These are phyloP conservation scores for Gadus macrocephalus DNA, from an alignment of 2,113 vertebrate genomes.

Conservation along the genomic window DNA sequence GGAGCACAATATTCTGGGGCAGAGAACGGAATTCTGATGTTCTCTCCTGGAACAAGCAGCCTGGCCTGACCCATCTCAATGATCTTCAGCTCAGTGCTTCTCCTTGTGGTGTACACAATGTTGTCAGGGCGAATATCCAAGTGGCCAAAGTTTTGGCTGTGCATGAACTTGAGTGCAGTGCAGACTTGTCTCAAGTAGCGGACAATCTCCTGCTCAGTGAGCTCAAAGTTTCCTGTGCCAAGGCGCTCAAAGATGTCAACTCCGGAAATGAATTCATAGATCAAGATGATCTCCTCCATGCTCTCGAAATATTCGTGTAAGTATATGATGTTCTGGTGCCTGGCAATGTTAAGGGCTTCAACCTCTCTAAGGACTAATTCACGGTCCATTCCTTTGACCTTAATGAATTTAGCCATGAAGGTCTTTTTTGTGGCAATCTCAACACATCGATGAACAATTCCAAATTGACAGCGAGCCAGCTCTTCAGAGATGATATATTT, in stretches of 20 bases:
- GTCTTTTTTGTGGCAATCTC: constrained; percentile 95
- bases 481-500: constrained; percentile 94
- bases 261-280: constrained; percentile 96
- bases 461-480: constrained; percentile 91
- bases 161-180: constrained; percentile 85
- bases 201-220: constrained; percentile 92
- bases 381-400: constrained; percentile 94
- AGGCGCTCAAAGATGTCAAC: constrained; percentile 97
- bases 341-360: constrained; percentile 86
- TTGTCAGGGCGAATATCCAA: constrained; percentile 96
- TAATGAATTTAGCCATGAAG: constrained; percentile 94
- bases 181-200: constrained; percentile 90
- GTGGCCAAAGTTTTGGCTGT: constrained; percentile 84
- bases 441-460: constrained; percentile 87
- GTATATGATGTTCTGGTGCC: constrained; percentile 87
- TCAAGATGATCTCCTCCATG: constrained; percentile 93
- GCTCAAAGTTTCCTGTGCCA: constrained; percentile 85
- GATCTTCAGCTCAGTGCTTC: constrained; percentile 86
- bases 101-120: constrained; percentile 91
- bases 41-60: constrained; percentile 89
- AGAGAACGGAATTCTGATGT: constrained; percentile 89
- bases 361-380: constrained; percentile 95
- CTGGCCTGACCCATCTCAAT: constrained; percentile 95
- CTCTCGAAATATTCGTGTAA: constrained; percentile 97
- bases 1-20: constrained; percentile 93